Percentiles rank a stretch among this genome's conserved stretches.
Evolutionary conservation across 2,888 invertebrate species (phyloP).

Genomic region (Rutpela maculata): DNA sequence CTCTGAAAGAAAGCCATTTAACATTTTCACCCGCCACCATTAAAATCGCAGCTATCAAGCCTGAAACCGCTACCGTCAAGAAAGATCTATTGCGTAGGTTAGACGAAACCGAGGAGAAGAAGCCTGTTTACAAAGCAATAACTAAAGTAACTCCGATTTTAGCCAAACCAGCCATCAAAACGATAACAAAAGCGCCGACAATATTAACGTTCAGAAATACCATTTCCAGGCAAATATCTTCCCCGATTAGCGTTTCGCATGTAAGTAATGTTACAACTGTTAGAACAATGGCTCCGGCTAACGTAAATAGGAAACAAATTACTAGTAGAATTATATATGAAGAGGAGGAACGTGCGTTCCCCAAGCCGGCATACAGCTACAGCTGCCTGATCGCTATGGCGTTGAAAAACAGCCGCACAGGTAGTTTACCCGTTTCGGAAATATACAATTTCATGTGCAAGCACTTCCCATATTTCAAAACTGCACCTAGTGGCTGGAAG

Average conservation of each 20-base stretch:
- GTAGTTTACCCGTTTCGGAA: constrained; percentile 96
- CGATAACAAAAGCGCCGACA: constrained; percentile 61
- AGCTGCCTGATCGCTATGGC: constrained; percentile 99
- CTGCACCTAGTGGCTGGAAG: constrained; percentile 99
- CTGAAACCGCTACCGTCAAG: constrained; percentile 77
- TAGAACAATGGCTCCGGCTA: constrained; percentile 59
- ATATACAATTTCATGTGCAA: constrained; percentile 99
- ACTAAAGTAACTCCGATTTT: constrained; percentile 70
- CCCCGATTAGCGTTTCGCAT: constrained; percentile 67
- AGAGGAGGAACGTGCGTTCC: constrained; percentile 79
- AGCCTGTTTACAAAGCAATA: constrained; percentile 64
- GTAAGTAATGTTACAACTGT: constrained; percentile 61
- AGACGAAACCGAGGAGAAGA: constrained; percentile 68
- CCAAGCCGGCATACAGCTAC: constrained; percentile 98
- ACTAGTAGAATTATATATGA: constrained; percentile 38
- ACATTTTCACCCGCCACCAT: constrained; percentile 84
- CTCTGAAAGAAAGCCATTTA: constrained; percentile 82
- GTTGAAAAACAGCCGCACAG: constrained; percentile 92
- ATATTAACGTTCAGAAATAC: constrained; percentile 68
- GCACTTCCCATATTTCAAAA: constrained; percentile 99
- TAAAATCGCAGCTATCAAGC: constrained; percentile 78
- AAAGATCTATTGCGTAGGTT: constrained; percentile 81
- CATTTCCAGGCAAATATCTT: constrained; percentile 61
- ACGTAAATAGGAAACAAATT: constrained; percentile 49
- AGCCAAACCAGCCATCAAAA: constrained; percentile 69